phyloP scores from a whole-genome alignment of 2,797 vertebrate species.

The Varecia variegata region DNA sequence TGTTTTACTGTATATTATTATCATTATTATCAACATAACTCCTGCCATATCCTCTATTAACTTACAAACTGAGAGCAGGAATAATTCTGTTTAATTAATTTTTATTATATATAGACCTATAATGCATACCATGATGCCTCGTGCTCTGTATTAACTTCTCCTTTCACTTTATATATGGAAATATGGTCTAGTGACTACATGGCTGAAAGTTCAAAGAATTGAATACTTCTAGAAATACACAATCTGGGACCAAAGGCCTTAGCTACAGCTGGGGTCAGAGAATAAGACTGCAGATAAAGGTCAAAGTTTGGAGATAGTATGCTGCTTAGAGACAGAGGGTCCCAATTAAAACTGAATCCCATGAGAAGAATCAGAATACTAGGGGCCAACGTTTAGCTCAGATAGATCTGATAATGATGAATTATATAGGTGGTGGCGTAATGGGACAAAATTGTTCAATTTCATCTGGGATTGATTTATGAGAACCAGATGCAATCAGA shows the following conservation, averaged over 20 bases:
- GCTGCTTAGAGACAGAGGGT: constrained; percentile 17
- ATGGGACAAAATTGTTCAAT: not conserved
- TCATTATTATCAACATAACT: not conserved
- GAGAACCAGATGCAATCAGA: constrained; percentile 35
- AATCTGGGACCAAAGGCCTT: not conserved
- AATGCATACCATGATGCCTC: not conserved
- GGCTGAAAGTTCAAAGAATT: not conserved
- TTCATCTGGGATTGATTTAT: constrained; percentile 49
- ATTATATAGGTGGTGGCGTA: not conserved
- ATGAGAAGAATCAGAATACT: not conserved
- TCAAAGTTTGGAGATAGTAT: not conserved
- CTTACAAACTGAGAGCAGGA: not conserved
- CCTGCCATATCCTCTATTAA: not conserved
- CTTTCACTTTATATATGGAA: not conserved
- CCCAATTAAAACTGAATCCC: constrained; percentile 31
- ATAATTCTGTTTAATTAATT: not conserved
- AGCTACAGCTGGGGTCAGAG: not conserved
- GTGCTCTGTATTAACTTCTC: not conserved
- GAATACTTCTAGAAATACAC: not conserved
- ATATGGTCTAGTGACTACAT: not conserved
- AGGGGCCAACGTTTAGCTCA: not conserved
- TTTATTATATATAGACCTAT: not conserved
- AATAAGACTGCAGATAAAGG: not conserved
- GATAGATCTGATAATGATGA: constrained; percentile 40
- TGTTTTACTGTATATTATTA: not conserved